These are phyloP conservation scores for Limnephilus auricula DNA, from an alignment of 2,888 invertebrate genomes.

Conservation along the genomic window DNA sequence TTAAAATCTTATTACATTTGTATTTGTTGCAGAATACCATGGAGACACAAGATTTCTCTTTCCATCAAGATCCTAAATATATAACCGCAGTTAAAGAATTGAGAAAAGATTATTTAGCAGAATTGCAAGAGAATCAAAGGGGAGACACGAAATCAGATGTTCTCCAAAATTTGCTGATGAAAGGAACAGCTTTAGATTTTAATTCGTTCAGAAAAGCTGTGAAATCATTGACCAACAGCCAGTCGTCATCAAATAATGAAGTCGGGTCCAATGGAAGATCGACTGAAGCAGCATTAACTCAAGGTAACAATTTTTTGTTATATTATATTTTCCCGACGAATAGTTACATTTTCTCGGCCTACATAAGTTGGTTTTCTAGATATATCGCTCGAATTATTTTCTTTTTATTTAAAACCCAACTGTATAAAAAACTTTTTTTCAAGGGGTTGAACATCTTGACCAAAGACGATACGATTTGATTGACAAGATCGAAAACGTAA, in stretches of 20 bases:
- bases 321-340: not conserved
- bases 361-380: not conserved
- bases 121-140: not conserved
- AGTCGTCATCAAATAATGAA: not conserved
- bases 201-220: constrained; percentile 56
- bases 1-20: not conserved
- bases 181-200: constrained; percentile 47
- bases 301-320: not conserved
- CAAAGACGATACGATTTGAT: constrained; percentile 50
- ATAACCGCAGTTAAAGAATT: constrained; percentile 54
- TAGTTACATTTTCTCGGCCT: not conserved
- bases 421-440: not conserved
- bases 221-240: constrained; percentile 44
- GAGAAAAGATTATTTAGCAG: constrained; percentile 20
- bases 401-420: not conserved
- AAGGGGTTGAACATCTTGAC: constrained; percentile 4
- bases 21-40: not conserved
- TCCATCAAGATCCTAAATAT: constrained; percentile 54
- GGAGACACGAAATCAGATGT: not conserved
- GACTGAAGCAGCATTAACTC: not conserved
- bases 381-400: no score
- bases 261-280: not conserved
- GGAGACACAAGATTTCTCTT: not conserved
- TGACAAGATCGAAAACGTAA: constrained; percentile 72
- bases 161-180: constrained; percentile 38